A percentile compares a stretch with the other conserved stretches of the same genome.
These are phyloP conservation scores for Drosophila monieri DNA, from an alignment of 2,888 invertebrate genomes.

Conservation along the genomic window DNA sequence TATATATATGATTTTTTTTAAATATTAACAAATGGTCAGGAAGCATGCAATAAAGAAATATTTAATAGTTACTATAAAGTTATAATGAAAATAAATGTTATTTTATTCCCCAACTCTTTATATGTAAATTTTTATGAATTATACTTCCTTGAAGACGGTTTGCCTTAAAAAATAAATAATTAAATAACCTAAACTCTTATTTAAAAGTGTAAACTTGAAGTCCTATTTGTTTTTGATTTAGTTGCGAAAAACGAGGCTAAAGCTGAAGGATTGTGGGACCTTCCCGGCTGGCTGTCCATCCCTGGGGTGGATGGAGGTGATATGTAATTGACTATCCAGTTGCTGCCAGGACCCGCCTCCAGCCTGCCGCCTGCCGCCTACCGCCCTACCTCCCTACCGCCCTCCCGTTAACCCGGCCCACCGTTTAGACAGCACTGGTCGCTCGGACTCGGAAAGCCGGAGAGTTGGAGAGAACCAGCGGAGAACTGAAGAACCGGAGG, in stretches of 20 bases:
- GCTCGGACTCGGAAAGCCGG: constrained; percentile 47
- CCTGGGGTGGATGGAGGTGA: constrained; percentile 17
- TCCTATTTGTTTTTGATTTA: constrained; percentile 26
- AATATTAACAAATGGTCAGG: constrained; percentile 2
- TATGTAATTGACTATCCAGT: constrained; percentile 48
- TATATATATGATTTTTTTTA: neutral
- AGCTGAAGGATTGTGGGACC: neutral
- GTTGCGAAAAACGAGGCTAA: constrained; percentile 1
- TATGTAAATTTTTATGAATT: too few relatives aligned
- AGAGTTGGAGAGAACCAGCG: constrained; percentile 34
- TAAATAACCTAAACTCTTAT: neutral
- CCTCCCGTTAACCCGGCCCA: neutral
- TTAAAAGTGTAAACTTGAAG: neutral
- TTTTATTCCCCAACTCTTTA: too few relatives aligned
- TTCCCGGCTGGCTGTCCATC: constrained; percentile 24
- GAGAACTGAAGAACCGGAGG: constrained; percentile 20
- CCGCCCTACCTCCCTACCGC: constrained; percentile 4
- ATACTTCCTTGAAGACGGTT: too few relatives aligned
- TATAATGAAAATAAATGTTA: too few relatives aligned
- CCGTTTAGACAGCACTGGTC: constrained; percentile 60
- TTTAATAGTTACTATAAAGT: too few relatives aligned
- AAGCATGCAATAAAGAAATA: neutral
- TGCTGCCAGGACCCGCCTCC: constrained; percentile 1
- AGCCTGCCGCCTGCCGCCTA: neutral
- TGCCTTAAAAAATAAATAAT: too few relatives aligned